Base-by-base conservation (phyloP, 2,888 invertebrate genomes). In the Aspidapion aeneum region DNA sequence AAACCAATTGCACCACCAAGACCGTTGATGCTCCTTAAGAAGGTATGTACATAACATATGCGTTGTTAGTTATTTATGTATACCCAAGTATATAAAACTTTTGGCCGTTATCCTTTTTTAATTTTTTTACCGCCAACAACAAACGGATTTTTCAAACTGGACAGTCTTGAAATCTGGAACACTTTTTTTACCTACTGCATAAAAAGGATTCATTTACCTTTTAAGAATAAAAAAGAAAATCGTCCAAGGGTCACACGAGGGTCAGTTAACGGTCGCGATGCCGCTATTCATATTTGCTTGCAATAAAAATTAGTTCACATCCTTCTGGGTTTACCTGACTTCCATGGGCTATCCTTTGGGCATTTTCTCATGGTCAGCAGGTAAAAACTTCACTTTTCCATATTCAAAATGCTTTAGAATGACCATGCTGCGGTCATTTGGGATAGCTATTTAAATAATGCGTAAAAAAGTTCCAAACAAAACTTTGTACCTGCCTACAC, bases 401-500 rank as follows among this genome's bases (percentile, higher is more conserved):
- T 58, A 21, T 57, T 57, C 59, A 60, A 60, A 60, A 50, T 22
- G 63, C 63, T 49, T 64, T 58, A 60, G 54, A 50, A 64, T 64
- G 63, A 64, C 63, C 63, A 64, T 48, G 50, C 61, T 58, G 55
- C 61, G 63, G 63, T 60, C 63, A 61, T 57, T 58, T 55, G 62
- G 35, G 35, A 35, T 35, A 35, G 35, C 35, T 12, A 7, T 35
- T 35, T n/a, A n/a, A 35, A 3, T 7, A 35, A 35, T 12, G 35
- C 3, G 12, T 35, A 35, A 35, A 35, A 35, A 35, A 35, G 35
- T 35, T 12, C 5, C 12, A 35, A 35, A 35, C 5, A 35, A 35
- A 35, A 35, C 17, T 56, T 52, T 66, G 55, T 73, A 73, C 75
- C 74, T 75, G 73, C 72, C 73, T 72, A 74, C 73, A 71, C 72